Percentiles rank a stretch among this genome's conserved stretches.
Conservation (phyloP, 2,888 invertebrate species). For the Diarsia brunnea region DNA sequence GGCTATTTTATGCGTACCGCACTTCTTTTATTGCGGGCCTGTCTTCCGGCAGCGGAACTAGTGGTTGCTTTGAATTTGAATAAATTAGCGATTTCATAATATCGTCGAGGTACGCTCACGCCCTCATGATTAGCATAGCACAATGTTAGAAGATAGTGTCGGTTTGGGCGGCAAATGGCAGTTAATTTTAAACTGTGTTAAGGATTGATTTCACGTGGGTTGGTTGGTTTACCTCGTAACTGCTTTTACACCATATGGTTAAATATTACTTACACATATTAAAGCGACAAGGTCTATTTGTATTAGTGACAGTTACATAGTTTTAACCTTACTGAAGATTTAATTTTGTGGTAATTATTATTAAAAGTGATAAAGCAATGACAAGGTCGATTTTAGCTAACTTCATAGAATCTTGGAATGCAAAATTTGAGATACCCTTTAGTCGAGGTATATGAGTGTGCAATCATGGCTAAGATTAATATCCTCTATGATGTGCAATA, state of each 20-base stretch:
- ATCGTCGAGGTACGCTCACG: constrained; percentile 42
- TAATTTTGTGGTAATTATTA: background rate
- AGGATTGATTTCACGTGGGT: background rate
- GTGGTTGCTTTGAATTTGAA: constrained; percentile 53
- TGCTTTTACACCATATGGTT: background rate
- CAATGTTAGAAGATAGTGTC: constrained; percentile 17
- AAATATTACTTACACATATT: background rate
- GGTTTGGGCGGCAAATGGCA: constrained; percentile 5
- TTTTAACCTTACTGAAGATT: background rate
- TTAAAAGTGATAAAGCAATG: background rate
- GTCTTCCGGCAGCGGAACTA: constrained; percentile 61
- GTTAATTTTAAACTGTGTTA: background rate
- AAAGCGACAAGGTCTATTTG: background rate
- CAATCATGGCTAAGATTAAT: constrained; percentile 32
- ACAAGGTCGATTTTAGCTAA: background rate
- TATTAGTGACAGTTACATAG: background rate
- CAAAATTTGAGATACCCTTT: background rate
- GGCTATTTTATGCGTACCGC: constrained; percentile 57
- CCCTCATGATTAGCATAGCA: constrained; percentile 49
- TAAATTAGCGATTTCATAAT: constrained; percentile 62
- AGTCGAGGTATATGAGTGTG: background rate
- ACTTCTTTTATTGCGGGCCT: constrained; percentile 46
- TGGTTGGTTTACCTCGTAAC: background rate
- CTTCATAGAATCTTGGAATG: background rate
- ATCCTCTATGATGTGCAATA: constrained; percentile 33